These are phyloP conservation scores for Tenthredo notha DNA, from an alignment of 2,888 invertebrate species.

Conservation along the genomic window DNA sequence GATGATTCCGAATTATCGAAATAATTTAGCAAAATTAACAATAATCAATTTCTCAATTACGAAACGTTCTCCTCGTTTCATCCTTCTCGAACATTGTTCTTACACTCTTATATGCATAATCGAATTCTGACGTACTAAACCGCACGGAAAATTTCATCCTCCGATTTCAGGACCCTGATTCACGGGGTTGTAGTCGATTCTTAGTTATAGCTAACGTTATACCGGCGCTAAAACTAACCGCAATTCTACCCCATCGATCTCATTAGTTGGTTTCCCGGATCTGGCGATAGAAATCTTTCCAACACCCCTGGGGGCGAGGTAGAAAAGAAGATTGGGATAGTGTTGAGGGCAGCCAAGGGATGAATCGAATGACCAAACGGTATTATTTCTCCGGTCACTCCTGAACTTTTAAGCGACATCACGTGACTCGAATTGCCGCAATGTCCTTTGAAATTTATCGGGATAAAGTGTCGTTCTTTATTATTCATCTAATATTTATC, in stretches of 20 bases:
- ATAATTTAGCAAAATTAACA: background rate
- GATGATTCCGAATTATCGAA: background rate
- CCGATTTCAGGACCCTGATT: background rate
- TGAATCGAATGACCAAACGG: slow-evolving; percentile 36
- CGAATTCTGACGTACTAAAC: background rate
- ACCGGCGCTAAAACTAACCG: background rate
- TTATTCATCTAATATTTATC: too few relatives aligned
- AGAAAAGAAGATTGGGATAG: slow-evolving; percentile 33
- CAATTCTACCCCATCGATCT: slow-evolving; percentile 32
- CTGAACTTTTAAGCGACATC: slow-evolving; percentile 55
- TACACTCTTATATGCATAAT: background rate
- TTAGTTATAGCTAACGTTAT: background rate
- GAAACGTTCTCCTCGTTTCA: too few relatives aligned
- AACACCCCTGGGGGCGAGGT: slow-evolving; percentile 35
- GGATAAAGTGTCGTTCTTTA: background rate
- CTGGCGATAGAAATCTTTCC: slow-evolving; percentile 48
- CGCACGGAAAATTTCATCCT: background rate
- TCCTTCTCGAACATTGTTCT: background rate
- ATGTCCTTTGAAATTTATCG: background rate
- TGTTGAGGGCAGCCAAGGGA: slow-evolving; percentile 37
- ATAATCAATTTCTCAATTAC: background rate
- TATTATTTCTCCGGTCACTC: slow-evolving; percentile 42
- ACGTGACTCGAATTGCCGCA: slow-evolving; percentile 50
- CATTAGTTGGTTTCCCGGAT: slow-evolving; percentile 39
- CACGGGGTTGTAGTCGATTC: background rate